Base-by-base conservation (phyloP, 2,113 vertebrate genomes). In the Muscicapa adusta region DNA sequence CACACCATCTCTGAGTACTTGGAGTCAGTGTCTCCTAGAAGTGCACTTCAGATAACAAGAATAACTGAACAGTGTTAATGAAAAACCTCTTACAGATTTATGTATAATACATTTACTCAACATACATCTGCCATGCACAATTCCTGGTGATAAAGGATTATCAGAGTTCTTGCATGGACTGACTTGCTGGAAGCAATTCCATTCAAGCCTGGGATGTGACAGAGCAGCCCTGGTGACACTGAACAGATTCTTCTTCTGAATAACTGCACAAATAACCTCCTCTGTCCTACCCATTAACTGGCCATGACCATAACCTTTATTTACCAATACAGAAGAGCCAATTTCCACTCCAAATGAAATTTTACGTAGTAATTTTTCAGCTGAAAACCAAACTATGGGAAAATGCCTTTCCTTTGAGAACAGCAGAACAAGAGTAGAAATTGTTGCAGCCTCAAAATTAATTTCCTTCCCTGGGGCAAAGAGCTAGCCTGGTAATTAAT, bases 391-490 rank as follows among this genome's bases (percentile, higher is more conserved):
- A 91, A 93, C 71, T 89, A 74, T 29, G 63, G 65, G 81, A 67
- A 96, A 94, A 95, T 65, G 88, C 65, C 56, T 65, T 81, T 54
- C 79, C 90, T 88, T 28, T 84, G 88, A 83, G 57, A 90, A 91
- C 72, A 81, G 76, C 74, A 83, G 92, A 96, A 95, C 79, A 96
- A 92, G 83, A 86, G 82, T 2, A 85, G 79, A 80, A 80, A 96
- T 78, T 96, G 91, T 93, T 92, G 60, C 12, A 3, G 89, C 68
- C 78, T 86, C 75, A 47, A 53, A 72, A 92, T 70, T 43, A 94
- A 75, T 90, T 93, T 91, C 79, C 90, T 95, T 90, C 95, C 90
- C 94, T 24, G 42, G 48, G 79, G 90, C 92, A 88, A 77, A 61
- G 12, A 56, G 66, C 61, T 91, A 28, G 66, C 42, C 58, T 92